phyloP scores from a whole-genome alignment of 2,113 vertebrate species.

The Macheiramphus alcinus region DNA sequence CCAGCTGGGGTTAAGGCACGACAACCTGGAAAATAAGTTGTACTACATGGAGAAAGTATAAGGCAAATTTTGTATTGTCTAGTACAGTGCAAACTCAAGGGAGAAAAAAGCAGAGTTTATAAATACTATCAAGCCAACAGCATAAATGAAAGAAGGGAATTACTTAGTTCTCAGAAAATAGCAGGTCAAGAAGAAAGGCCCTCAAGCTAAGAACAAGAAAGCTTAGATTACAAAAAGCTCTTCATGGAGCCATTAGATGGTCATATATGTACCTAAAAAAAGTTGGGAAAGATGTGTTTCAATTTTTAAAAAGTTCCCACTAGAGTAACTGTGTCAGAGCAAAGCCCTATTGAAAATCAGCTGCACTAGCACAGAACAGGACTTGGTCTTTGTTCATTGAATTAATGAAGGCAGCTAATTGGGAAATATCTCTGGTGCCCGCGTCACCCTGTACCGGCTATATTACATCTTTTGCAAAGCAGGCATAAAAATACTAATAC shows the following conservation, averaged over 20 bases:
- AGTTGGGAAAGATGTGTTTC: neutral
- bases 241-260: neutral
- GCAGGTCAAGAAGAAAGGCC: neutral
- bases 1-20: neutral
- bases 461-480: neutral
- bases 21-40: neutral
- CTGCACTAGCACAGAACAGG: neutral
- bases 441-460: neutral
- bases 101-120: neutral
- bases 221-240: neutral
- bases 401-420: neutral
- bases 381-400: neutral
- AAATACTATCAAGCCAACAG: neutral
- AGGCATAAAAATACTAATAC: conserved; percentile 20
- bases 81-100: neutral
- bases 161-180: neutral
- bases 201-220: neutral
- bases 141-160: conserved; percentile 1
- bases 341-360: neutral
- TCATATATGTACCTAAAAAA: neutral
- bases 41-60: neutral
- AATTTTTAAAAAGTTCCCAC: neutral
- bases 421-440: neutral
- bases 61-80: neutral
- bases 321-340: neutral